A percentile compares a stretch with the other conserved stretches of the same genome.
These are phyloP conservation scores for Phaonia tiefii DNA, from an alignment of 2,888 invertebrate species.

Conservation along the genomic window DNA sequence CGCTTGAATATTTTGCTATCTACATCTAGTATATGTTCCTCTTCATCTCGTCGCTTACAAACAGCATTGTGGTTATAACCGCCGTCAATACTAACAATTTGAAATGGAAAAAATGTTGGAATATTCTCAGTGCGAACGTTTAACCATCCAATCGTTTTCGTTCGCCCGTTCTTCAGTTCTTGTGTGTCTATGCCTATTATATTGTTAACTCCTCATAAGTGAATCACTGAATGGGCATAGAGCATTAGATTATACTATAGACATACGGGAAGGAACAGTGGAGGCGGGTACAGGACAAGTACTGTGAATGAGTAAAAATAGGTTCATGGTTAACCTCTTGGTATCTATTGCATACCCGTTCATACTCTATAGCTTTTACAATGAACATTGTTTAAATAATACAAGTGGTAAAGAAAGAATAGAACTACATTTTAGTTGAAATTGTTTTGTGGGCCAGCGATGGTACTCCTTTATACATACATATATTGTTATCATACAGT, in stretches of 20 bases:
- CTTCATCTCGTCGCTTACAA: slow-evolving; percentile 12
- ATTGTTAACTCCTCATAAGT: neutral
- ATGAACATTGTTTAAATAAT: slow-evolving; percentile 57
- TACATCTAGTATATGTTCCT: neutral
- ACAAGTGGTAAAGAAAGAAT: neutral
- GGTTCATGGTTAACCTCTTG: slow-evolving; percentile 60
- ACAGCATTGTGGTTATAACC: slow-evolving; percentile 34
- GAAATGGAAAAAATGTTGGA: slow-evolving; percentile 46
- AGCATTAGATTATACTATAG: neutral
- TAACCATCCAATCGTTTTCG: neutral
- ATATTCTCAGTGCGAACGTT: neutral
- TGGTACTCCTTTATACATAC: slow-evolving; percentile 52
- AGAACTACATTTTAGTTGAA: too few species aligned
- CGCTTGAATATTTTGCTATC: neutral
- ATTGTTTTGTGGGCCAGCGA: slow-evolving; percentile 54
- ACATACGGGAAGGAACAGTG: too few species aligned
- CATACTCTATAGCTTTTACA: slow-evolving; percentile 14
- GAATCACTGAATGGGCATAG: slow-evolving; percentile 8
- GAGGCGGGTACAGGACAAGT: too few species aligned
- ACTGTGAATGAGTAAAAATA: slow-evolving; percentile 12
- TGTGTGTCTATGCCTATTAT: neutral
- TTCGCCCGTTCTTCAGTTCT: slow-evolving; percentile 26
- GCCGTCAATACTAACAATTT: slow-evolving; percentile 50
- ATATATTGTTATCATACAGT: slow-evolving; percentile 30
- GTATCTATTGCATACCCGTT: slow-evolving; percentile 8